A percentile compares a stretch with the other conserved stretches of the same genome.
Evolutionary conservation across 2,888 invertebrate species (phyloP).

Genomic region (Volucella zonaria): DNA sequence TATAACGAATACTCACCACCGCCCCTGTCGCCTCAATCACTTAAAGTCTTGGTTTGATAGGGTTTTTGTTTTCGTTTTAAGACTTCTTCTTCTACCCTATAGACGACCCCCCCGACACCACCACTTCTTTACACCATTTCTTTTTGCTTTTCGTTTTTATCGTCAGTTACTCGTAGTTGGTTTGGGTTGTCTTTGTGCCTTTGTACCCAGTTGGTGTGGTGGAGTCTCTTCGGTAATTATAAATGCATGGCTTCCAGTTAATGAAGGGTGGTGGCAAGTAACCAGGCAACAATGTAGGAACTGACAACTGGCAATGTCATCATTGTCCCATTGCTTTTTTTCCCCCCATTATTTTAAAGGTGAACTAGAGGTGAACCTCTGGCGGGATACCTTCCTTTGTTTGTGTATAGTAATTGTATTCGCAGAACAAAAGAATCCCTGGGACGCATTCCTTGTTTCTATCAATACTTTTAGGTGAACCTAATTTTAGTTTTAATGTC

Average conservation of each 20-base stretch:
- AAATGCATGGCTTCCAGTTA: conserved; percentile 51
- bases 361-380: conserved; percentile 17
- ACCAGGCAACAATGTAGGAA: too few species aligned
- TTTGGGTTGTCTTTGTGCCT: not conserved
- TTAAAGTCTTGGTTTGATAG: conserved; percentile 58
- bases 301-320: conserved; percentile 6
- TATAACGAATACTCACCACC: not conserved
- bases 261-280: conserved; percentile 34
- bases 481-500: conserved; percentile 13
- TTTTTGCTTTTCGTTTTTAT: conserved; percentile 37
- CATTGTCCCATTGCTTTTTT: conserved; percentile 21
- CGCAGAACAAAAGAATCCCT: too few species aligned
- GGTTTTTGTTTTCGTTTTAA: conserved; percentile 21
- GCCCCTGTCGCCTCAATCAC: conserved; percentile 48
- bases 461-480: not conserved
- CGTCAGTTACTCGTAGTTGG: not conserved
- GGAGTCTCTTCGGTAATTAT: conserved; percentile 56
- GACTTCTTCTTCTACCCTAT: not conserved
- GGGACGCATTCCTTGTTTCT: not conserved
- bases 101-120: not conserved
- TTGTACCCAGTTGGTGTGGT: not conserved
- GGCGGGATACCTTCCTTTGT: conserved; percentile 13
- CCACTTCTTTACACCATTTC: not conserved
- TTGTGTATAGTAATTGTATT: not conserved
- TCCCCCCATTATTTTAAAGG: conserved; percentile 47